Percentiles rank a stretch among this genome's conserved stretches.
phyloP scores from a whole-genome alignment of 2,113 vertebrate species.

The Alosa alosa region DNA sequence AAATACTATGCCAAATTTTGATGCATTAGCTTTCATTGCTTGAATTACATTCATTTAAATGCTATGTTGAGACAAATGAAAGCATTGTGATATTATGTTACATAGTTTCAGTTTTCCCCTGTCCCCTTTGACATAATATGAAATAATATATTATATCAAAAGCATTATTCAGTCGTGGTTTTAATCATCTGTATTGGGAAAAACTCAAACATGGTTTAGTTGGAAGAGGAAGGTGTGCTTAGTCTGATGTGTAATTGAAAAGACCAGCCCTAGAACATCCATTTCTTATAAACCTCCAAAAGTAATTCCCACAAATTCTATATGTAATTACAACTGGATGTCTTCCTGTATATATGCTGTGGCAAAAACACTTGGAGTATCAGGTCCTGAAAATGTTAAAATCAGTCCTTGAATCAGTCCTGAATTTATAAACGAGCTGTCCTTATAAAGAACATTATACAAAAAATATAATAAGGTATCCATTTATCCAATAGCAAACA shows the following conservation, averaged over 20 bases:
- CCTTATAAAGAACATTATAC: too few relatives aligned
- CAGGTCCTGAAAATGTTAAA: too few relatives aligned
- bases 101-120: constrained; percentile 53
- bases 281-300: constrained; percentile 48
- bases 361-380: too few relatives aligned
- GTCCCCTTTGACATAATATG: constrained; percentile 24
- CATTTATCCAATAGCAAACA: too few relatives aligned
- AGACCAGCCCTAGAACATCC: constrained; percentile 41
- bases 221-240: neutral
- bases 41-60: too few relatives aligned
- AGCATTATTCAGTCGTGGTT: constrained; percentile 19
- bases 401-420: too few relatives aligned
- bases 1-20: too few relatives aligned
- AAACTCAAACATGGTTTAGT: neutral
- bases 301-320: constrained; percentile 82
- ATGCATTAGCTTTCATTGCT: too few relatives aligned
- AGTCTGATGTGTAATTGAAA: constrained; percentile 31
- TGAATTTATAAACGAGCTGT: too few relatives aligned
- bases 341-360: constrained; percentile 42
- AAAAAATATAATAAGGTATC: too few relatives aligned
- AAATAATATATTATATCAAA: neutral
- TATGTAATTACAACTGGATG: constrained; percentile 81
- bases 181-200: constrained; percentile 24
- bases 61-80: constrained; percentile 42
- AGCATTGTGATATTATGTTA: constrained; percentile 68